A percentile compares a stretch with the other conserved stretches of the same genome.
phyloP scores from a whole-genome alignment of 1,140 invertebrate genomes.

The Drosophila guanche region DNA sequence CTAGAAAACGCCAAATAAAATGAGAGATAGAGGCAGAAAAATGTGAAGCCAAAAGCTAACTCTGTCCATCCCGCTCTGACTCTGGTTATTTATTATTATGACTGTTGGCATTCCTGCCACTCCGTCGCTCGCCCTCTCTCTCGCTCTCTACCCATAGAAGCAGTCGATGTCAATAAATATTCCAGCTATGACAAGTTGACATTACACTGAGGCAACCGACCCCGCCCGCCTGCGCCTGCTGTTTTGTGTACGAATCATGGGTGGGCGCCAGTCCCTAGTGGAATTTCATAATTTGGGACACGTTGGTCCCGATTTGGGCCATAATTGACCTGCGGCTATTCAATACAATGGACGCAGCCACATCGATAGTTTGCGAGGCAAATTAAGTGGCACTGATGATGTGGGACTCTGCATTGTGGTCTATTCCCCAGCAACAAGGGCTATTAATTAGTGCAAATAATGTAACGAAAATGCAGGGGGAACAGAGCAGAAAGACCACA shows the following conservation, averaged over 20 bases:
- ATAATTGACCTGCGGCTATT: constrained; percentile 56
- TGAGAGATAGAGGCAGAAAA: neutral
- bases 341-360: constrained; percentile 44
- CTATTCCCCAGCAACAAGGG: constrained; percentile 34
- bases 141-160: too few relatives aligned
- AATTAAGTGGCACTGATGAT: constrained; percentile 41
- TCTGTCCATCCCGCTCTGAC: constrained; percentile 4
- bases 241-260: neutral
- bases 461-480: constrained; percentile 15
- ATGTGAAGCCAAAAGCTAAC: too few relatives aligned
- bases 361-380: constrained; percentile 10
- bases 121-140: neutral
- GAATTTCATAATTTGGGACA: constrained; percentile 46
- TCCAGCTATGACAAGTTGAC: constrained; percentile 71
- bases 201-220: constrained; percentile 26
- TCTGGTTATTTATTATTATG: constrained; percentile 54
- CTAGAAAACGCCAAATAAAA: neutral
- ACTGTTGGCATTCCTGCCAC: constrained; percentile 15
- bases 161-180: constrained; percentile 65
- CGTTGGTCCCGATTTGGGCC: constrained; percentile 4
- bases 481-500: too few relatives aligned
- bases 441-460: constrained; percentile 35
- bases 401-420: constrained; percentile 57
- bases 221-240: neutral
- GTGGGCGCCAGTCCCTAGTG: neutral